These are phyloP conservation scores for Lycocorax pyrrhopterus DNA, from an alignment of 2,113 vertebrate species.

Conservation along the genomic window DNA sequence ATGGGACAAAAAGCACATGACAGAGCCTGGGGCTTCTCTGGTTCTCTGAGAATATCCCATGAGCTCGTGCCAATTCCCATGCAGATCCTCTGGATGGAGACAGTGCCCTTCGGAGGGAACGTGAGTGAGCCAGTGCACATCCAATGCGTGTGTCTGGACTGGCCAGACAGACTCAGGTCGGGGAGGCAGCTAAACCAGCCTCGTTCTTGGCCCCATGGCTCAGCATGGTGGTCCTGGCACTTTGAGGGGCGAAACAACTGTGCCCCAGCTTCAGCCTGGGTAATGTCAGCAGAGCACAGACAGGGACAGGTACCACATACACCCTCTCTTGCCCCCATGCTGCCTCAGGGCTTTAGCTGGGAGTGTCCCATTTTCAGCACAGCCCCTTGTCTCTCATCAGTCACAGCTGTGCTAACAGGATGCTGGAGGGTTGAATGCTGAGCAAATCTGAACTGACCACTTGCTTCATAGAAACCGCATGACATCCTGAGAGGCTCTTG, in stretches of 20 bases:
- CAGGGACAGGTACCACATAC: neutral
- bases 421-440: neutral
- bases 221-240: neutral
- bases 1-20: neutral
- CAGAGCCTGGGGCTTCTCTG: neutral
- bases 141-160: fast-evolving
- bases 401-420: neutral
- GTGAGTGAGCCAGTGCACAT: neutral
- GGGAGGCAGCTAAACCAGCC: neutral
- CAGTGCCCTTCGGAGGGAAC: fast-evolving
- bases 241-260: neutral
- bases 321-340: neutral
- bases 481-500: neutral
- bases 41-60: neutral
- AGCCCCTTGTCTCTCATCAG: neutral
- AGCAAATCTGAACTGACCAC: neutral
- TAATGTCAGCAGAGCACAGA: neutral
- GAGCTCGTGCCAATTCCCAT: neutral
- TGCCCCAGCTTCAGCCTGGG: neutral
- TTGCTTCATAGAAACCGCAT: neutral
- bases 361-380: neutral
- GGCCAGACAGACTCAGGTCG: neutral
- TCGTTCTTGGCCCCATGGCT: neutral
- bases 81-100: neutral
- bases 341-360: neutral